Conservation (phyloP, 2,888 invertebrate genomes). For the Protodeltote pygarga region DNA sequence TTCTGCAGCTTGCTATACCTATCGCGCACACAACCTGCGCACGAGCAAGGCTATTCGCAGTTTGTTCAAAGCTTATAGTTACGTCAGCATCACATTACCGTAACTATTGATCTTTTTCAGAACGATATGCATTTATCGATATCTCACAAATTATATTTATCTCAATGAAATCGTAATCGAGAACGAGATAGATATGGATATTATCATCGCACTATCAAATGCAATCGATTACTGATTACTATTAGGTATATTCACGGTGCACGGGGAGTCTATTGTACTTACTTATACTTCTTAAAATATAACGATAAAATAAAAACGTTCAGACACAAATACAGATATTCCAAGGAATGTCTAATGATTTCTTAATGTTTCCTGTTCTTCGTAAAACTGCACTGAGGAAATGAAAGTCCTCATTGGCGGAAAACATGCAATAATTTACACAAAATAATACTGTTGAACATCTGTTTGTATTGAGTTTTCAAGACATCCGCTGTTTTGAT, state of each 20-base stretch:
- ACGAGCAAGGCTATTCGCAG: slow-evolving; percentile 27
- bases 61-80: slow-evolving; percentile 33
- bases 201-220: slow-evolving; percentile 4
- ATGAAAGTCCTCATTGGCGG: not conserved
- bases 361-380: not conserved
- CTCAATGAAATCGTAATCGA: slow-evolving; percentile 22
- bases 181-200: slow-evolving; percentile 1
- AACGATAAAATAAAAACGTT: too few relatives aligned
- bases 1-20: slow-evolving; percentile 2
- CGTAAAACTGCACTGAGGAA: slow-evolving; percentile 1
- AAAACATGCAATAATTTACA: not conserved
- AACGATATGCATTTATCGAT: slow-evolving; percentile 10
- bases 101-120: slow-evolving; percentile 31
- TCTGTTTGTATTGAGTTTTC: not conserved
- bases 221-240: slow-evolving; percentile 14
- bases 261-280: too few relatives aligned
- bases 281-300: too few relatives aligned
- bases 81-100: slow-evolving; percentile 34
- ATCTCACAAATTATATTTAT: slow-evolving; percentile 13
- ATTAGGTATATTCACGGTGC: not conserved
- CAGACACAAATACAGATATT: not conserved
- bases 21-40: not conserved
- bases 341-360: not conserved
- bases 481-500: not conserved
- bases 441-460: not conserved